Conservation (phyloP, 2,797 vertebrate species). For the Hyperoplus immaculatus region DNA sequence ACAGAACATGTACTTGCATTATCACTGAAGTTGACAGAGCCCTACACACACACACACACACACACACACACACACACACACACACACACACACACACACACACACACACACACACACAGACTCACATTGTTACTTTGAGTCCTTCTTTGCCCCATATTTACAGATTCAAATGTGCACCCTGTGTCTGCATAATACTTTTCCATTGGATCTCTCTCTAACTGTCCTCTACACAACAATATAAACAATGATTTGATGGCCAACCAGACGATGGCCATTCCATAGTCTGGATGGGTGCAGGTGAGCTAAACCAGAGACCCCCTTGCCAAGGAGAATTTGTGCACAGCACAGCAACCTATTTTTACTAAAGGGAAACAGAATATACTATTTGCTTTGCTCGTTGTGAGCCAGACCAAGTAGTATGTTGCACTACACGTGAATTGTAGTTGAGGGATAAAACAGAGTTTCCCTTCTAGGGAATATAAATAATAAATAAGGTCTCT, state of each 20-base stretch:
- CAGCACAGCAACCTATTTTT: conserved; percentile 53
- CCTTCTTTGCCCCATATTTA: conserved; percentile 44
- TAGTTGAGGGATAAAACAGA: conserved; percentile 26
- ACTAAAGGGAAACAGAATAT: conserved; percentile 43
- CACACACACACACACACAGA: conserved; percentile 30
- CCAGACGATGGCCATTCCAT: conserved; percentile 40
- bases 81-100: background rate
- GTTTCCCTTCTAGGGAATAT: conserved; percentile 42
- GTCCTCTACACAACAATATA: conserved; percentile 28
- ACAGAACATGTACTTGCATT: conserved; percentile 64
- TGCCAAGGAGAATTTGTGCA: conserved; percentile 45
- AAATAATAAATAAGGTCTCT: conserved; percentile 70
- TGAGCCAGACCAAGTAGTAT: conserved; percentile 28
- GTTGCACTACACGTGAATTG: conserved; percentile 24
- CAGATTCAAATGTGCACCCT: conserved; percentile 56
- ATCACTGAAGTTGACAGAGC: conserved; percentile 62
- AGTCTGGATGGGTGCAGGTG: conserved; percentile 49
- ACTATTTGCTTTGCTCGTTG: conserved; percentile 48
- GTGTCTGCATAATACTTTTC: conserved; percentile 42
- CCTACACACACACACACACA: conserved; percentile 21
- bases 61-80: too few species aligned
- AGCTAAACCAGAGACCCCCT: conserved; percentile 42
- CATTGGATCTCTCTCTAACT: conserved; percentile 31
- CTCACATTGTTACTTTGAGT: conserved; percentile 48
- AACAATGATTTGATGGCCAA: conserved; percentile 14